Evolutionary conservation across 2,113 vertebrate genomes (phyloP).

Genomic region (Podilymbus podiceps): DNA sequence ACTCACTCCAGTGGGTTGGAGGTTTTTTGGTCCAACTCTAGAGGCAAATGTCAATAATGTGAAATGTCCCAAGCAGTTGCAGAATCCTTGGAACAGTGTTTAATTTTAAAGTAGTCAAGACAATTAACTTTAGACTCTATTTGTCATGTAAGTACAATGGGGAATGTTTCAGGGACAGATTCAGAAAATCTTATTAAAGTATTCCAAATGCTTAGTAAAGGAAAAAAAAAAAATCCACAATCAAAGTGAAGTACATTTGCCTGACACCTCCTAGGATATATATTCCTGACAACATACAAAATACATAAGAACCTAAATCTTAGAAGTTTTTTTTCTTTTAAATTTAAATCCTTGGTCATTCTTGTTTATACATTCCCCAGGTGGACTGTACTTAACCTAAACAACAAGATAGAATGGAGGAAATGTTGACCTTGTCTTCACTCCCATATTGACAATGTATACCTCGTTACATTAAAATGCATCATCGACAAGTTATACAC

Average conservation of each 20-base stretch:
- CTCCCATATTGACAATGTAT: background rate
- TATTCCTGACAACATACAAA: background rate
- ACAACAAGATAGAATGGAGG: background rate
- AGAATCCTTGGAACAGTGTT: background rate
- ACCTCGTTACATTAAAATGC: background rate
- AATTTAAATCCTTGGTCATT: background rate
- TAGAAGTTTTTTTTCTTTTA: background rate
- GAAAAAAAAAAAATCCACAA: background rate
- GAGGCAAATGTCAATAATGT: background rate
- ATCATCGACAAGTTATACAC: fast-evolving
- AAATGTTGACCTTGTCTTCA: background rate
- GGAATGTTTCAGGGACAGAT: background rate
- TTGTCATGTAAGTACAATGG: background rate
- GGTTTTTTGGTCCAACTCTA: background rate
- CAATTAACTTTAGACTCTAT: background rate
- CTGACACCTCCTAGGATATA: background rate
- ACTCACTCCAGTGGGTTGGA: background rate
- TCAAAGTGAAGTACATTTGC: background rate
- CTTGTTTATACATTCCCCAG: background rate
- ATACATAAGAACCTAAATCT: background rate
- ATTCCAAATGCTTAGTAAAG: background rate
- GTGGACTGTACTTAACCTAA: background rate
- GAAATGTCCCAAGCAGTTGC: background rate
- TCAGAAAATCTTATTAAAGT: background rate
- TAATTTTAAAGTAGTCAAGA: background rate